These are phyloP conservation scores for Varanus komodoensis DNA, from an alignment of 2,113 vertebrate genomes.

Conservation along the genomic window DNA sequence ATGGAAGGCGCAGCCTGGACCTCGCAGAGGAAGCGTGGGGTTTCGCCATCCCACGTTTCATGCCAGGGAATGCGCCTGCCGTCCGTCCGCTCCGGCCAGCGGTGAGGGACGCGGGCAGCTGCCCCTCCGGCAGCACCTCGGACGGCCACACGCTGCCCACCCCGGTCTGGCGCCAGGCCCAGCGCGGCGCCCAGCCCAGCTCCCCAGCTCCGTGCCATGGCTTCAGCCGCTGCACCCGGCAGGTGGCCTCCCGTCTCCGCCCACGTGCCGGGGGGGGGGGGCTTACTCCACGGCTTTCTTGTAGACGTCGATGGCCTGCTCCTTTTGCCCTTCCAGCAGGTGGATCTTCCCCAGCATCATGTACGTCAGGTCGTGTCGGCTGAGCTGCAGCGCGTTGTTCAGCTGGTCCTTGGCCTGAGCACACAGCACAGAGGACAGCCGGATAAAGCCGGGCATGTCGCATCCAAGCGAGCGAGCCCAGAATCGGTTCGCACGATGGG, in stretches of 20 bases:
- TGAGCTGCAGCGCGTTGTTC: conserved; percentile 89
- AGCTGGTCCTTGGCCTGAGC: conserved; percentile 90
- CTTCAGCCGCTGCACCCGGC: conserved; percentile 38
- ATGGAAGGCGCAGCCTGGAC: background rate
- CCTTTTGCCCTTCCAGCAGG: conserved; percentile 85
- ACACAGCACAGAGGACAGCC: background rate
- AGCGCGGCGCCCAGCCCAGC: conserved; percentile 22
- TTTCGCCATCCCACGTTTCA: too few species aligned
- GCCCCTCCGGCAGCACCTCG: too few species aligned
- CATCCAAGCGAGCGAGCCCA: conserved; percentile 2
- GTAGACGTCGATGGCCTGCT: conserved; percentile 91
- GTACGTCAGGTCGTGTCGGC: conserved; percentile 90
- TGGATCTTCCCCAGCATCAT: conserved; percentile 92
- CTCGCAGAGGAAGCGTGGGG: background rate
- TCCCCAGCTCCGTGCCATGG: conserved; percentile 9
- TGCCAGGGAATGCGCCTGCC: too few species aligned
- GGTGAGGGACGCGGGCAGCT: too few species aligned
- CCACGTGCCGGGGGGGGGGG: background rate
- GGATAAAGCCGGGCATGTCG: fast-evolving
- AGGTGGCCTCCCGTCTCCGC: background rate
- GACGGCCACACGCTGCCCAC: too few species aligned
- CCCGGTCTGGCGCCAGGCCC: conserved; percentile 25
- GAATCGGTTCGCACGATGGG: background rate
- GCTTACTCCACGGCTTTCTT: conserved; percentile 94
- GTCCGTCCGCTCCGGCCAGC: too few species aligned